These are phyloP conservation scores for Rhabdophis nuchalis DNA, from an alignment of 2,797 vertebrate species.

Conservation along the genomic window DNA sequence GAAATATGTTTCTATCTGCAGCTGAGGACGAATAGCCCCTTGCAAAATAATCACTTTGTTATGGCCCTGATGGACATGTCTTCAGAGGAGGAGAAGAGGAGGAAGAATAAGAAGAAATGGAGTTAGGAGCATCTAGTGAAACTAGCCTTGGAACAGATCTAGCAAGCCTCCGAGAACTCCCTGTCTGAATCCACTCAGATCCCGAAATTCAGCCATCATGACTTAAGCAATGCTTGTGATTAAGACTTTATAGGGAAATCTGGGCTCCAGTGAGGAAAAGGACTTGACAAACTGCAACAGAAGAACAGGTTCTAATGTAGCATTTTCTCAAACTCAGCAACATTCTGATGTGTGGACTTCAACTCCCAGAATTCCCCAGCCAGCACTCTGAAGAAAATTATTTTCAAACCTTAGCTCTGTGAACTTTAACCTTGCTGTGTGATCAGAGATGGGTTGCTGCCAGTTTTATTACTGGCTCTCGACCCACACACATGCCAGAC, in stretches of 20 bases:
- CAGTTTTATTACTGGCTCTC: no score
- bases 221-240: neutral
- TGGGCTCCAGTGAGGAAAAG: neutral
- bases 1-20: neutral
- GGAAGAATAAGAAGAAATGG: fast-evolving
- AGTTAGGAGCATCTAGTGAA: neutral
- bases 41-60: neutral
- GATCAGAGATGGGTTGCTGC: no score
- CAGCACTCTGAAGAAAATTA: neutral
- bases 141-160: neutral
- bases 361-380: neutral
- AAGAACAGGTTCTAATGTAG: neutral
- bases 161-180: neutral
- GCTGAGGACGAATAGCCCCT: neutral
- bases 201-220: neutral
- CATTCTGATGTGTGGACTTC: neutral
- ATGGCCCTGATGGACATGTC: neutral
- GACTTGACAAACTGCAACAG: neutral
- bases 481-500: no score
- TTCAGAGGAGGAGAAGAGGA: neutral
- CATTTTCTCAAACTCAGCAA: neutral
- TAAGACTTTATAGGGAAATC: neutral
- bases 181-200: neutral
- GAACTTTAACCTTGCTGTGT: neutral
- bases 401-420: neutral